Conservation (phyloP, 2,113 vertebrate species). For the Actinemys pallida region DNA sequence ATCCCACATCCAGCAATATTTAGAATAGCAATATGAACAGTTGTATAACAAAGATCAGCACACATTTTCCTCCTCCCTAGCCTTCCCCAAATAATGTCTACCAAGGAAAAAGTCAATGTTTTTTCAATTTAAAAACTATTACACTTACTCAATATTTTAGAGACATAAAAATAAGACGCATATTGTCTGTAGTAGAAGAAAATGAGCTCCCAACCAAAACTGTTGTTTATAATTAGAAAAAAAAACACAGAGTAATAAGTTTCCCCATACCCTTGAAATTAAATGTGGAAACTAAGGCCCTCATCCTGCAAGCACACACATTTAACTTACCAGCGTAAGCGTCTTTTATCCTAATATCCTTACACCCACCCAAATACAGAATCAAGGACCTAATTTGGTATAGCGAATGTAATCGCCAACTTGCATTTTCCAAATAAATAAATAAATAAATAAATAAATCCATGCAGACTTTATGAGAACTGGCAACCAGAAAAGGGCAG, state of each 20-base stretch:
- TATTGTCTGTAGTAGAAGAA: background rate
- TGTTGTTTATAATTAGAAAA: background rate
- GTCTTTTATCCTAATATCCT: background rate
- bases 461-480: too few relatives aligned
- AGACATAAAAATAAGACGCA: background rate
- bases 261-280: background rate
- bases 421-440: too few relatives aligned
- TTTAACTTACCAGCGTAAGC: background rate
- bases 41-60: rapidly evolving
- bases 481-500: too few relatives aligned
- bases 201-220: background rate
- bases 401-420: too few relatives aligned
- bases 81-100: background rate
- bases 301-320: background rate
- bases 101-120: background rate
- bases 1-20: background rate
- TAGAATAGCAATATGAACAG: background rate
- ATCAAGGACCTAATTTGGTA: too few relatives aligned
- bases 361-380: background rate
- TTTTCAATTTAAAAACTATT: rapidly evolving
- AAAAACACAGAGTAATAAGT: background rate
- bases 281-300: background rate
- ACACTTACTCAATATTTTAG: rapidly evolving
- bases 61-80: rapidly evolving
- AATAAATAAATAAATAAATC: too few relatives aligned